Evolutionary conservation across 2,888 invertebrate genomes (phyloP), one percentile per base, ranked within the genome.

Genomic region (Theretra japonica): DNA sequence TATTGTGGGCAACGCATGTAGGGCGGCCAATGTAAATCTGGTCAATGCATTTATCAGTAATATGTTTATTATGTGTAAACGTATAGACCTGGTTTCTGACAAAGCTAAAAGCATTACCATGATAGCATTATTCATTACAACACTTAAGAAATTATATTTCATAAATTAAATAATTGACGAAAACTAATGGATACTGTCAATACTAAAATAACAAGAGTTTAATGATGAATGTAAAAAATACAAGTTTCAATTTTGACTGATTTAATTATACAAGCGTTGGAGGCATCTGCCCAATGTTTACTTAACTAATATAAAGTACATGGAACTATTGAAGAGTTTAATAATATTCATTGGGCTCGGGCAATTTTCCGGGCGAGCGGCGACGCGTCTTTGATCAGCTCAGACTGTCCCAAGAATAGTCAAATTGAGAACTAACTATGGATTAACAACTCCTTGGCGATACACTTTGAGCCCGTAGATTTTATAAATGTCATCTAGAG

Each of bases 301-400:
- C 84, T 82, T 89, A 87, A 88, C 86, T 84, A 87, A 86, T 88
- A 87, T 87, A 88, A 90, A 89, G 88, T 90, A 91, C 88, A 86
- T 85, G 90, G 88, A 93, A 90, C 90, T 91, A 92, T 90, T 88
- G 90, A 90, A 91, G 91, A 91, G 93, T 91, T 91, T 94, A 94
- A 94, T 94, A 94, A 94, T 94, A 94, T 95, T 94, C 94, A 94
- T 93, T 94, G 94, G 90, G 91, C 90, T 83, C 84, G 89, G 92
- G 87, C 93, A 94, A 95, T 94, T 95, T 95, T 94, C 91, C 93
- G 87, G 90, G 81, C 89, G 90, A 90, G 86, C 85, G 90, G 81
- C 88, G 88, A 75, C 90, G 89, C 89, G 90, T 91, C 94, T 94
- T 94, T 95, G 94, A 95, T 94, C 94, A 90, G 86, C 83, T 77